Percentiles rank a stretch among this genome's conserved stretches.
These are phyloP conservation scores for Gambusia yucatana DNA, from an alignment of 2,797 vertebrate genomes.

Conservation along the genomic window DNA sequence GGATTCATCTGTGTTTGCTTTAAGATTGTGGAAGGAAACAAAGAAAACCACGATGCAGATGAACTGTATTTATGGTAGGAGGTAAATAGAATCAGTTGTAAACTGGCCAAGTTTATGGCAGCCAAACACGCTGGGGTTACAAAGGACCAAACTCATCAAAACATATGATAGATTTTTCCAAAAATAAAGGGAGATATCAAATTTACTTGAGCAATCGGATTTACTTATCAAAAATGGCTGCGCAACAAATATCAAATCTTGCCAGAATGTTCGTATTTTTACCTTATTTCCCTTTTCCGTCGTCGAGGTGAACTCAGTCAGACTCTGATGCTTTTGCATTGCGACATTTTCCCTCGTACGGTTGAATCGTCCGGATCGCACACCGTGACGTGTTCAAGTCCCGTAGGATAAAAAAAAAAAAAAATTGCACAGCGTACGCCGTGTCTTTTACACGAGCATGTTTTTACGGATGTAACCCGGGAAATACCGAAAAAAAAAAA, in stretches of 20 bases:
- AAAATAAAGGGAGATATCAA: too few species aligned
- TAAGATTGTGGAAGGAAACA: neutral
- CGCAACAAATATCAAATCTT: too few species aligned
- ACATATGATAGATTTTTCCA: too few species aligned
- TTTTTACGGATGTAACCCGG: neutral
- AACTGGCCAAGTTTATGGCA: neutral
- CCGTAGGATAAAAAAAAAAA: too few species aligned
- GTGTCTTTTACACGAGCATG: neutral
- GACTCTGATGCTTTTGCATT: neutral
- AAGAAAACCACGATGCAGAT: neutral
- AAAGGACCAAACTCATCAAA: too few species aligned
- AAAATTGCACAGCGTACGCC: neutral
- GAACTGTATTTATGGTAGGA: too few species aligned
- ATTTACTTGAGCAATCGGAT: too few species aligned
- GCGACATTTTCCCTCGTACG: neutral
- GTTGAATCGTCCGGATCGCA: neutral
- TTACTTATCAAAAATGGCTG: too few species aligned
- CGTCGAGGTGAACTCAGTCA: neutral
- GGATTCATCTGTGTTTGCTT: neutral
- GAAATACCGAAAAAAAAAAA: neutral
- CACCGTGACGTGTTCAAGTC: neutral
- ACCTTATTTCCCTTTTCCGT: too few species aligned
- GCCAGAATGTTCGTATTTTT: too few species aligned
- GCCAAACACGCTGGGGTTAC: too few species aligned
- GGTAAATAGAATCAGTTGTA: neutral